Percentiles rank a stretch among this genome's conserved stretches.
phyloP scores from a whole-genome alignment of 2,797 vertebrate species.

The Danio albolineatus region DNA sequence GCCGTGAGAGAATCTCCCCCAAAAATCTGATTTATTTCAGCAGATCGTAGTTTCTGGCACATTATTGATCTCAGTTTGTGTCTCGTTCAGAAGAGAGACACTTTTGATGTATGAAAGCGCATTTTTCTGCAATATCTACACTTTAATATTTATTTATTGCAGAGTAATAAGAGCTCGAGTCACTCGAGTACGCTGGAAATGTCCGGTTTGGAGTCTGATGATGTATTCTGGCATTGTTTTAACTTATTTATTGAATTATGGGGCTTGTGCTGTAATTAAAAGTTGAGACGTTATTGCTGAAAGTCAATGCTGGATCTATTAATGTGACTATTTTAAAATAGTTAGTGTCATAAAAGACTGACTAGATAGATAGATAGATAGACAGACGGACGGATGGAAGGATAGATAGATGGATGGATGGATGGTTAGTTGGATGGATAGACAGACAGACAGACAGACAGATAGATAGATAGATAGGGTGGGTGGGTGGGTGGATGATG shows the following conservation, averaged over 20 bases:
- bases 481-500: too few species aligned
- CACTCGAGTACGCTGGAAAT: not conserved
- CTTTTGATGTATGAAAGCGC: conserved; percentile 18
- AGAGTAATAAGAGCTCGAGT: not conserved
- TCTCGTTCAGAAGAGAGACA: conserved; percentile 7
- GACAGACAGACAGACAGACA: too few species aligned
- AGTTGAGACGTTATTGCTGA: not conserved
- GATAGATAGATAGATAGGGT: too few species aligned
- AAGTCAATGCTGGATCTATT: not conserved
- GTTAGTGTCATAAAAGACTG: too few species aligned
- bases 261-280: too few species aligned
- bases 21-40: conserved; percentile 43
- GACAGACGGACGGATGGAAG: too few species aligned
- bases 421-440: too few species aligned
- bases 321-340: too few species aligned
- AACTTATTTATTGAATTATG: not conserved
- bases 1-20: conserved; percentile 30
- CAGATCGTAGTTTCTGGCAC: conserved; percentile 66
- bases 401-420: too few species aligned
- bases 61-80: conserved; percentile 26
- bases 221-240: not conserved
- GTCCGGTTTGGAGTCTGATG: not conserved
- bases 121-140: not conserved
- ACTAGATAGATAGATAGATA: too few species aligned
- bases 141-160: not conserved